Evolutionary conservation across 2,113 vertebrate genomes (phyloP), one percentile per base, ranked within the genome.

Genomic region (Platysternon megacephalum): DNA sequence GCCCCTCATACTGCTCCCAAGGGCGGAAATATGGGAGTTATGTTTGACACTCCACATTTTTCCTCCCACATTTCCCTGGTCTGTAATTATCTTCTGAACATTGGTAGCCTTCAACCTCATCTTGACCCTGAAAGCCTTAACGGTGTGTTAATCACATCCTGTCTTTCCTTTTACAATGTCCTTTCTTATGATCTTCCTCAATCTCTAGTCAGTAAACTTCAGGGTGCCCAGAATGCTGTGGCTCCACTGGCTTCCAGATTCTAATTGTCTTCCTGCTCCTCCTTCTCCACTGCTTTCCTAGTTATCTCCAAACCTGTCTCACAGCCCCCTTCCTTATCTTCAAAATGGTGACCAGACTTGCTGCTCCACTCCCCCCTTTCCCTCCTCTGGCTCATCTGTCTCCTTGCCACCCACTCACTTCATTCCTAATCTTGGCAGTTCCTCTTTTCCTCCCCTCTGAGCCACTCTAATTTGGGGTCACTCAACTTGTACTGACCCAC

Each of bases 401-500:
- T 80, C 68, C 26, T 80, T 80, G 10, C 39, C 61, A 2, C 29
- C 0, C 51, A 29, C 35, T 51, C 39, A 1, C 2, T 74, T 88
- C 55, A 14, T 51, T 91, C 26, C 76, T 74, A 51, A 53, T 79
- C 83, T 61, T 49, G 26, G 28, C 24, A 26, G 19, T 3, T 0
- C 4, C 11, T 39, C 85, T 29, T 65, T 83, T 55, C 79, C 56
- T 80, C 22, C 26, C 42, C 42, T 78, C 42, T 68, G 46, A 83
- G 35, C 68, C 51, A 52, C 68, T 76, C n/a, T 42, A 24, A 8
- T 39, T 39, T 1, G 24, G 26, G 0, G 29, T 89, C 39, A 5
- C 68, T 55, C 42, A 42, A 2, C 0, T 17, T 56, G 9, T 65
- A 6, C 42, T 80, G 51, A 61, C n/a, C 0, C 0, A 11, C 8